Conservation (phyloP, 2,113 vertebrate genomes). For the Clarias magur region DNA sequence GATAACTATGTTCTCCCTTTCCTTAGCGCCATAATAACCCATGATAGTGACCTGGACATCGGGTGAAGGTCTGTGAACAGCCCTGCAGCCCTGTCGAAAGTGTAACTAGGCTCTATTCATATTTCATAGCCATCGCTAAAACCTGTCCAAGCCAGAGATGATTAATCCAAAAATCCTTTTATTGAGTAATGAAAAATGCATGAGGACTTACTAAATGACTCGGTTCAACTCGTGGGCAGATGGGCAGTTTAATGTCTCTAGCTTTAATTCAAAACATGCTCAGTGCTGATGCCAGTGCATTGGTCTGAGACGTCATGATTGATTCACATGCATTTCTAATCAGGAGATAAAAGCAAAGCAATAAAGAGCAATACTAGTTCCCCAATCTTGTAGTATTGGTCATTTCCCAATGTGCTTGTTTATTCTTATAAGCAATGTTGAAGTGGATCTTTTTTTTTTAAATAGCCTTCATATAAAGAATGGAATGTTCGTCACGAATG, state of each 20-base stretch:
- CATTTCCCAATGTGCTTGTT: not conserved
- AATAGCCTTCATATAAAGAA: slow-evolving; percentile 43
- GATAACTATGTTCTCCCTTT: not conserved
- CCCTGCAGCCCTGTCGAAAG: slow-evolving; percentile 29
- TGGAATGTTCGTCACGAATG: not conserved
- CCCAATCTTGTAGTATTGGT: not conserved
- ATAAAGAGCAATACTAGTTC: slow-evolving; percentile 17
- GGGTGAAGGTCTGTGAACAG: slow-evolving; percentile 26
- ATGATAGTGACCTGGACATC: slow-evolving; percentile 25
- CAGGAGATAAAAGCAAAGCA: slow-evolving; percentile 33
- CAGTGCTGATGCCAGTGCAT: not conserved
- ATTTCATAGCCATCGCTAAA: slow-evolving; percentile 46
- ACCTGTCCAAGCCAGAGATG: slow-evolving; percentile 51
- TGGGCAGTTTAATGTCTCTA: slow-evolving; percentile 35
- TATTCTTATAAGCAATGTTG: slow-evolving; percentile 1
- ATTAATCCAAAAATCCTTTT: slow-evolving; percentile 54
- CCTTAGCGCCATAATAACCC: slow-evolving; percentile 17
- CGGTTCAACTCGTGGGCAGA: slow-evolving; percentile 44
- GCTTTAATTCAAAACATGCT: slow-evolving; percentile 35
- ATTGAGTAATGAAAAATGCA: slow-evolving; percentile 52
- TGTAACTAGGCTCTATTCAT: slow-evolving; percentile 43
- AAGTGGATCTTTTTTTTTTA: not conserved
- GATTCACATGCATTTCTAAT: slow-evolving; percentile 29
- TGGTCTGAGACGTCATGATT: slow-evolving; percentile 20
- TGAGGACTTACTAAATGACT: slow-evolving; percentile 40